A percentile compares a stretch with the other conserved stretches of the same genome.
Evolutionary conservation across 2,113 vertebrate genomes (phyloP).

Genomic region (Rhinolophus ferrumequinum): DNA sequence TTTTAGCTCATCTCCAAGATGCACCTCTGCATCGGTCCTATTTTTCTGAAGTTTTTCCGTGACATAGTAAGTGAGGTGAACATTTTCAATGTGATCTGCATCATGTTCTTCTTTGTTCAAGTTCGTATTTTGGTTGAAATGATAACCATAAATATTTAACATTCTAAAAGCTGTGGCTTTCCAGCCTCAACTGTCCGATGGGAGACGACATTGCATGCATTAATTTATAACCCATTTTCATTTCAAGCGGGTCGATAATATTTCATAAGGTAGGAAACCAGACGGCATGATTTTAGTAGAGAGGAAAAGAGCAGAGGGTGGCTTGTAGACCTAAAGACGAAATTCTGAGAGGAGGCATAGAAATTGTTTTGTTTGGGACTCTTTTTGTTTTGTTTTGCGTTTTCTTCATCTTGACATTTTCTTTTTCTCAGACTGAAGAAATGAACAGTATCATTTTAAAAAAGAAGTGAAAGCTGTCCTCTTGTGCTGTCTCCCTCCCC

Average conservation of each 20-base stretch:
- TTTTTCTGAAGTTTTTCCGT: slow-evolving; percentile 37
- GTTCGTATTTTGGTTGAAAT: slow-evolving; percentile 77
- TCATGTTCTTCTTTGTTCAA: slow-evolving; percentile 41
- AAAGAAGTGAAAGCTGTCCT: not conserved
- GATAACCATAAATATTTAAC: slow-evolving; percentile 84
- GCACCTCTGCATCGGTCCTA: not conserved
- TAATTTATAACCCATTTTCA: slow-evolving; percentile 78
- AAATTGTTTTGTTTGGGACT: not conserved
- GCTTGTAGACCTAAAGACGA: not conserved
- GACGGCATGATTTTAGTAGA: slow-evolving; percentile 61
- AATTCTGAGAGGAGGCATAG: slow-evolving; percentile 33
- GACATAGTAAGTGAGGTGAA: not conserved
- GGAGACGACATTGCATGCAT: slow-evolving; percentile 66
- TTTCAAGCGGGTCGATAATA: slow-evolving; percentile 74
- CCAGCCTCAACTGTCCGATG: slow-evolving; percentile 62
- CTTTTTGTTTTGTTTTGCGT: not conserved
- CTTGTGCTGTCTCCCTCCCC: not conserved
- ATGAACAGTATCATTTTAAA: slow-evolving; percentile 17
- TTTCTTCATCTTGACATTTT: not conserved
- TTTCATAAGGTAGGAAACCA: slow-evolving; percentile 75
- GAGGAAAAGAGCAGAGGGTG: not conserved
- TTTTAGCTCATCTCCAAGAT: not conserved
- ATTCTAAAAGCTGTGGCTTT: slow-evolving; percentile 82
- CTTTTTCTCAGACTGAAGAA: not conserved
- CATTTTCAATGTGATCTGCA: slow-evolving; percentile 16